Base-by-base conservation (phyloP, 1,140 invertebrate species). In the Gonatopus flavifemur region DNA sequence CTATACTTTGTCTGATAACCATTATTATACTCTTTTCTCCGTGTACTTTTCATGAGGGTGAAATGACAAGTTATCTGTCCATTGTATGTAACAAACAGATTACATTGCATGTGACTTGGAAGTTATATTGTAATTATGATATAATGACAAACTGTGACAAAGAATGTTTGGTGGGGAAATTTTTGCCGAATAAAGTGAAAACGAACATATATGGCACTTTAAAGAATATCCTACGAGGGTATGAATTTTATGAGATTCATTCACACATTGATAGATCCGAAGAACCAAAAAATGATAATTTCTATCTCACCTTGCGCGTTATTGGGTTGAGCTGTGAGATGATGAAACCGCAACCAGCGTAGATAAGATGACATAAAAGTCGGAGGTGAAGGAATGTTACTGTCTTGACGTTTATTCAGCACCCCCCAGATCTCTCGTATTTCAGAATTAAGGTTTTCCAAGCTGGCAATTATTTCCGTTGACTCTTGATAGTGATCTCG, bases 381-480 rank as follows among this genome's bases (percentile, higher is more conserved):
- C 6, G 83, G 73, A 8, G 84, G 80, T 49, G 81, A 77, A 19
- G 80, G 72, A 21, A 82, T 75, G 52, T 65, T 77, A 42, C 77
- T 80, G 55, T 82, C 80, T 51, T 83, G 81, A 45, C 85, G 82
- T 56, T 85, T 85, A 21, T 84, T 81, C 13, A 88, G 69, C 30
- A 87, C 84, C 28, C 84, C 83, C 79, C 86, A 84, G 46, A 87
- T 87, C 62, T 87, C 86, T 16, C 84, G 79, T 44, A 88, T 88
- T 68, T 88, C 86, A 0, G 82, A 82, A 67, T 87, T 88, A 3
- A 88, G 76, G 62, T 84, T 87, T 59, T 88, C 86, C 51, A 88
- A 69, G 56, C 83, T 87, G 46, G 86, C 83, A 22, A 87, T 85
- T 50, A 86, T 86, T 62, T 87, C 85, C 16, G 83, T 83, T 0